Conservation (phyloP, 2,797 vertebrate species). For the Propithecus deckenii region DNA sequence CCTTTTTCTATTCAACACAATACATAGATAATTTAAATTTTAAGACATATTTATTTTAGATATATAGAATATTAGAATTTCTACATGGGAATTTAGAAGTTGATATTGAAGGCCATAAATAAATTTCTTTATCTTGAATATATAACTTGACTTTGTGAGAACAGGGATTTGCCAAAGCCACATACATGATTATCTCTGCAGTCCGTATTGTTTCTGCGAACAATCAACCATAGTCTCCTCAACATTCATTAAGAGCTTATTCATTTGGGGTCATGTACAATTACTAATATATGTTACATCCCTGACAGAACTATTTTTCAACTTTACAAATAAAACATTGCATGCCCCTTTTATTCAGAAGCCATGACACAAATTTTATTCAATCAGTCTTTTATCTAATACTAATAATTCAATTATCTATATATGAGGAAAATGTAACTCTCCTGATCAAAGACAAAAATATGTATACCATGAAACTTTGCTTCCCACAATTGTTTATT, state of each 20-base stretch:
- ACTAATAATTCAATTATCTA: neutral
- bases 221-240: neutral
- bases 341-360: neutral
- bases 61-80: neutral
- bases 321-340: neutral
- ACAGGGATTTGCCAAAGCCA: neutral
- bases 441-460: neutral
- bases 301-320: neutral
- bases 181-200: neutral
- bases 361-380: neutral
- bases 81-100: neutral
- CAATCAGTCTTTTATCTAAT: neutral
- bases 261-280: neutral
- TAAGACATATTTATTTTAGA: neutral
- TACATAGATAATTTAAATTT: constrained; percentile 29
- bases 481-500: neutral
- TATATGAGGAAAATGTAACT: neutral
- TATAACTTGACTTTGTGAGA: neutral
- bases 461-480: neutral
- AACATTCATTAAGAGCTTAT: neutral
- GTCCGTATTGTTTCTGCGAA: neutral
- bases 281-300: neutral
- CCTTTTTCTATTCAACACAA: constrained; percentile 73
- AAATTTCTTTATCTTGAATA: neutral
- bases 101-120: neutral